Conservation (phyloP, 2,113 vertebrate genomes). For the Trochalopteron elliotii region DNA sequence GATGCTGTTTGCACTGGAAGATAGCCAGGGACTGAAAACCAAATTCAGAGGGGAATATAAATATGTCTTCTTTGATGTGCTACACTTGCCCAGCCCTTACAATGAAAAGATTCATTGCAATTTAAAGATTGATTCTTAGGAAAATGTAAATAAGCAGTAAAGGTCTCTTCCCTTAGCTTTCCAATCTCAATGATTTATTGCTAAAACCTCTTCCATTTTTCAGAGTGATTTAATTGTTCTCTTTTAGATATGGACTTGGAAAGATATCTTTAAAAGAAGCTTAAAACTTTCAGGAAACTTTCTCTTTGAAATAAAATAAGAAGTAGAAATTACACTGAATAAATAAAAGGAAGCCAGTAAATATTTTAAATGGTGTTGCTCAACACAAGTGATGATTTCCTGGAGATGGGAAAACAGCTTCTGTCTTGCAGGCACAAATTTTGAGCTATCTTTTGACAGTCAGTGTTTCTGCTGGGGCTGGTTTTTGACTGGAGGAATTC, state of each 20-base stretch:
- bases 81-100: neutral
- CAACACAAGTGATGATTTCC: neutral
- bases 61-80: neutral
- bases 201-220: neutral
- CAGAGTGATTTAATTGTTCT: neutral
- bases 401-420: neutral
- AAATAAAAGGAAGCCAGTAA: neutral
- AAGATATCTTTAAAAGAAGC: neutral
- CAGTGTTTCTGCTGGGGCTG: neutral
- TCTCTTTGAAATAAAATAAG: neutral
- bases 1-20: neutral
- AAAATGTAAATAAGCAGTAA: conserved; percentile 33
- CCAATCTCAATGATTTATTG: conserved; percentile 22
- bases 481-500: neutral
- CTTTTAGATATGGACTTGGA: neutral
- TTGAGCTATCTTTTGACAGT: neutral
- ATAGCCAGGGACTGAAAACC: neutral
- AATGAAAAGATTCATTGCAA: conserved; percentile 1
- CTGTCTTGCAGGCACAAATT: neutral
- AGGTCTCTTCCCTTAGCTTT: conserved; percentile 3
- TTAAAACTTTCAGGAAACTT: neutral
- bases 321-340: neutral
- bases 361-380: neutral
- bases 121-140: neutral
- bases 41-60: neutral